A percentile compares a stretch with the other conserved stretches of the same genome.
These are phyloP conservation scores for Torymus auratus DNA, from an alignment of 2,888 invertebrate species.

Conservation along the genomic window DNA sequence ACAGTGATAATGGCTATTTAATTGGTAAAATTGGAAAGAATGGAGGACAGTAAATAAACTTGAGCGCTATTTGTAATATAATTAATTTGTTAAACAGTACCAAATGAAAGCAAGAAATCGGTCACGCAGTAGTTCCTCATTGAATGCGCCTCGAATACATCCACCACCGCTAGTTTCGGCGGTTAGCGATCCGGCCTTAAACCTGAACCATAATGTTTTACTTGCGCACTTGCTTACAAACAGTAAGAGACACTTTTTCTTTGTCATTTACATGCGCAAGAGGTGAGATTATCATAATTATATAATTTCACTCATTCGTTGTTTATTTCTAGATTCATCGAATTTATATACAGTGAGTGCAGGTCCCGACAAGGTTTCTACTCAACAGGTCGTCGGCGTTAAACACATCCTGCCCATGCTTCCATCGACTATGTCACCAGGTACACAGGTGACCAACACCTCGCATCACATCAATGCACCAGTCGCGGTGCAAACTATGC, in stretches of 20 bases:
- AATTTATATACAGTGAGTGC: constrained; percentile 79
- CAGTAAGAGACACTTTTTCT: constrained; percentile 78
- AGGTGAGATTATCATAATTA: too few species aligned
- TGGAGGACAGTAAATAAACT: too few species aligned
- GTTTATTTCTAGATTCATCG: constrained; percentile 67
- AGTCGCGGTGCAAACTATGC: constrained; percentile 75
- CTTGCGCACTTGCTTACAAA: constrained; percentile 89
- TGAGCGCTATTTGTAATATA: too few species aligned
- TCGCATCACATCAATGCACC: constrained; percentile 77
- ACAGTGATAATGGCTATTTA: too few species aligned
- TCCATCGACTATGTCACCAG: constrained; percentile 77
- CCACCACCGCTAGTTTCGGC: constrained; percentile 84
- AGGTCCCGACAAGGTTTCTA: constrained; percentile 75
- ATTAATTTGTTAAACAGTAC: constrained; percentile 62
- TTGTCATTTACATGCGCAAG: neutral
- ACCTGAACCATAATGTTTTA: constrained; percentile 84
- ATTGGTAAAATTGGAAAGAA: neutral
- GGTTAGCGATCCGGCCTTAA: constrained; percentile 86
- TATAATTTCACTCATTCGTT: neutral
- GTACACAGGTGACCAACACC: constrained; percentile 74
- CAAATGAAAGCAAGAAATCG: constrained; percentile 77
- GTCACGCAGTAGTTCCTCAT: constrained; percentile 79
- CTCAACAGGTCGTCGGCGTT: constrained; percentile 71
- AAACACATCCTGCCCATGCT: constrained; percentile 78
- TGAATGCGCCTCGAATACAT: constrained; percentile 77